Evolutionary conservation across 2,113 vertebrate genomes (phyloP), one percentile per base, ranked within the genome.

Genomic region (Sinocyclocheilus rhinocerous): DNA sequence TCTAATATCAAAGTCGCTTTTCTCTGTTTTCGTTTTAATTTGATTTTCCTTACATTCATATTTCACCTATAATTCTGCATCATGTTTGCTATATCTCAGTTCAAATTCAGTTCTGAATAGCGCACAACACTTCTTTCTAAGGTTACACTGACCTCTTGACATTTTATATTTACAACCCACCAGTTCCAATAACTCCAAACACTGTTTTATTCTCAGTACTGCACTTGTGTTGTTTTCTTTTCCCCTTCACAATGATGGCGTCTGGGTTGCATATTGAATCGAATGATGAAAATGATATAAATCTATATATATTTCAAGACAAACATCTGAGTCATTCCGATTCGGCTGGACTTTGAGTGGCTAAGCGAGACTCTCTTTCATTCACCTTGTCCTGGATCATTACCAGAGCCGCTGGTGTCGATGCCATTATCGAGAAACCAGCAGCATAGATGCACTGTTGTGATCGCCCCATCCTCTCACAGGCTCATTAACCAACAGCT

Each of bases 401-500:
- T 95, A 93, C 89, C 88, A 75, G 83, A 36, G 83, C 24, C 63
- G 45, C 55, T 90, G 90, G 80, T 86, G 87, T 85, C 83, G 84
- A 87, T 76, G 69, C 72, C 84, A 87, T 88, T 89, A 88, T 88
- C 55, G 81, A 87, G 87, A 86, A 94, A 90, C 93, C 92, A 92
- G 92, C 91, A 93, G 92, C 91, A 91, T 89, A 84, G 90, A 84
- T 84, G 87, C 86, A 89, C 91, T 90, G 88, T 88, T 87, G 82
- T 87, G 87, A 90, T 92, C 92, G 88, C 87, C 92, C 91, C 89
- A 84, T 91, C 89, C 88, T 91, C 91, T 92, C 72, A 87, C 85
- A 59, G 92, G 89, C 76, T 86, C 93, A 94, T 94, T 95, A 92
- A 91, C 81, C 90, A 92, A 89, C 52, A 87, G 77, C 73, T 82